Conservation (phyloP, 2,113 vertebrate species). For the Machaerirhynchus nigripectus region DNA sequence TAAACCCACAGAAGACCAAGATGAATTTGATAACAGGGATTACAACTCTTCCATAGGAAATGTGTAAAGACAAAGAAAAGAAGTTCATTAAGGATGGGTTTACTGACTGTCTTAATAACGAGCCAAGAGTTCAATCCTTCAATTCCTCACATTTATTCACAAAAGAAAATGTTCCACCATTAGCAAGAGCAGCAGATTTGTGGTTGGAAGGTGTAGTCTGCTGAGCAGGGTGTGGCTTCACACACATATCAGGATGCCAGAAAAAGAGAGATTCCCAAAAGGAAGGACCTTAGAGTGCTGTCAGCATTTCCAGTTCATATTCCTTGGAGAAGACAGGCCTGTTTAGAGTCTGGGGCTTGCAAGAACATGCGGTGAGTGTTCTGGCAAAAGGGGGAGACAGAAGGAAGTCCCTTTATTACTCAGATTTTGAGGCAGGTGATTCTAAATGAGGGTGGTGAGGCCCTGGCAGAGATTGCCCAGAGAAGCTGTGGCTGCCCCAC, state of each 20-base stretch:
- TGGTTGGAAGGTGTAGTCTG: not conserved
- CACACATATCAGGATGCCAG: not conserved
- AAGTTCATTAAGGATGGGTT: not conserved
- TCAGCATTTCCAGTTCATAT: not conserved
- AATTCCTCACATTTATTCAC: not conserved
- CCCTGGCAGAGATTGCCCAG: not conserved
- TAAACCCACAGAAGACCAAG: not conserved
- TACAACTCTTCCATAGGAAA: not conserved
- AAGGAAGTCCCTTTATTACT: not conserved
- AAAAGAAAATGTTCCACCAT: not conserved
- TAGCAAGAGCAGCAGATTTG: not conserved
- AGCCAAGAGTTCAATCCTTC: not conserved
- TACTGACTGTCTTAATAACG: not conserved
- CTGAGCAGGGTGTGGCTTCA: not conserved
- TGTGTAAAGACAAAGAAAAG: not conserved
- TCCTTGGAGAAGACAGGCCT: not conserved
- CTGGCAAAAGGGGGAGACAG: not conserved
- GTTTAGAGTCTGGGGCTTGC: not conserved
- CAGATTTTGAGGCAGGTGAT: not conserved
- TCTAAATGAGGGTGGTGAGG: not conserved
- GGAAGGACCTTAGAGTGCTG: not conserved
- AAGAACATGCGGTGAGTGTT: not conserved
- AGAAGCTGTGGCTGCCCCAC: accelerated
- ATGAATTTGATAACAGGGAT: not conserved
- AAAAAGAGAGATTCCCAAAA: not conserved